phyloP scores from a whole-genome alignment of 2,113 vertebrate species.

The Emydocephalus ijimae region DNA sequence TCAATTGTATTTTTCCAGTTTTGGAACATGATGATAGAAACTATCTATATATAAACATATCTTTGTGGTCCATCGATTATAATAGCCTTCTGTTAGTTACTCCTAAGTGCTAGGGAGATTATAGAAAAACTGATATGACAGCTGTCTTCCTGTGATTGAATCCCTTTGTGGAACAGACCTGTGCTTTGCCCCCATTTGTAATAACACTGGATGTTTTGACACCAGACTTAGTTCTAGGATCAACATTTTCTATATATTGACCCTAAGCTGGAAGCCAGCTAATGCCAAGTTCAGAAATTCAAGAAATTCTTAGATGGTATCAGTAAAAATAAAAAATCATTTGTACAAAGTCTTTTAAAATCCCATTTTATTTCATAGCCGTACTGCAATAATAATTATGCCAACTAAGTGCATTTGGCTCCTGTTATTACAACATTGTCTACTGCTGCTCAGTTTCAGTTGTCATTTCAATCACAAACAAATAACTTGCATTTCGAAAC shows the following conservation, averaged over 20 bases:
- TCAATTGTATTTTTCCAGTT: constrained; percentile 20
- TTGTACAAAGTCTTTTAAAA: background rate
- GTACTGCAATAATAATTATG: constrained; percentile 19
- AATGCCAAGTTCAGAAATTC: constrained; percentile 31
- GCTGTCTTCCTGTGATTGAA: constrained; percentile 56
- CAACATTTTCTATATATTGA: constrained; percentile 57
- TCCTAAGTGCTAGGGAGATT: constrained; percentile 35
- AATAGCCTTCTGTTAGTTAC: constrained; percentile 44
- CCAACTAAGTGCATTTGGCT: constrained; percentile 7
- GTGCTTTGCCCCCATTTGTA: constrained; percentile 54
- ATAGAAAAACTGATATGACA: constrained; percentile 45
- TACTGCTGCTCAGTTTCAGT: constrained; percentile 25
- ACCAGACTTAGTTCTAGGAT: constrained; percentile 47
- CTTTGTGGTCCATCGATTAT: constrained; percentile 48
- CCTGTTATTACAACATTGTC: constrained; percentile 38
- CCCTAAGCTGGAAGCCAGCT: constrained; percentile 47
- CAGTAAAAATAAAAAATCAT: constrained; percentile 33
- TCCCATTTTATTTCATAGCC: constrained; percentile 39
- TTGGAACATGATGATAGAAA: constrained; percentile 35
- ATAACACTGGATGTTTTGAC: constrained; percentile 53
- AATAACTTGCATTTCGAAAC: constrained; percentile 46
- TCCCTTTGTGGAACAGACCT: constrained; percentile 60
- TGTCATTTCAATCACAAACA: constrained; percentile 41
- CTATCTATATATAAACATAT: constrained; percentile 44
- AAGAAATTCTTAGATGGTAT: constrained; percentile 52